Evolutionary conservation across 2,888 invertebrate species (phyloP), one percentile per base, ranked within the genome.

Genomic region (Cenopis cana): DNA sequence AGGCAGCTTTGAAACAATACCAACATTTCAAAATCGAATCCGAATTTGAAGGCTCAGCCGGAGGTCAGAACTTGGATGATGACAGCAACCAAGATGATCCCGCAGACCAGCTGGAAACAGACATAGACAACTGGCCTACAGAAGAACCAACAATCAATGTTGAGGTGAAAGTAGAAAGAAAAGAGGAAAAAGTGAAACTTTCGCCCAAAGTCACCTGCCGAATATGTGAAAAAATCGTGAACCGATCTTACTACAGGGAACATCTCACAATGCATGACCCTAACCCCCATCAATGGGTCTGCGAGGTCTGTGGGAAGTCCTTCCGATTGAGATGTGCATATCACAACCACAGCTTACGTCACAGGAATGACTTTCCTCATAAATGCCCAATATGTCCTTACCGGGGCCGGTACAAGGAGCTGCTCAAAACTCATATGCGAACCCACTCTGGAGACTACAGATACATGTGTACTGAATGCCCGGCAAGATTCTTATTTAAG

Each of bases 391-490:
- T 82, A 60, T 89, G 88, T 71, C 87, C 88, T 2, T 89, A 88
- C 68, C 76, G 76, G 57, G 88, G 84, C 9, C 77, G 85, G 33
- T 85, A 86, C 76, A 77, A 81, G 2, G 86, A 85, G 60, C 73
- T 88, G 3, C 77, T 89, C 0, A 87, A 84, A 75, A 86, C 81
- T 2, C 88, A 89, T 50, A 84, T 87, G 84, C 76, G 83, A 2
- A 87, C 83, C 24, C 88, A 89, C 61, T 84, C 86, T 10, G 85
- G 85, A 0, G 87, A 87, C 65, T 87, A 87, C 52, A 76, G 83
- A 65, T 89, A 87, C 61, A 86, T 88, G 85, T 89, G 88, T 67
- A 87, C 87, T 2, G 88, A 87, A 78, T 89, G 88, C 66, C 87
- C 88, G 0, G 87, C 86, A 0, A 77, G 85, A 68, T 89, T 88